These are phyloP conservation scores for Dexiosoma caninum DNA, from an alignment of 2,888 invertebrate genomes.

Conservation along the genomic window DNA sequence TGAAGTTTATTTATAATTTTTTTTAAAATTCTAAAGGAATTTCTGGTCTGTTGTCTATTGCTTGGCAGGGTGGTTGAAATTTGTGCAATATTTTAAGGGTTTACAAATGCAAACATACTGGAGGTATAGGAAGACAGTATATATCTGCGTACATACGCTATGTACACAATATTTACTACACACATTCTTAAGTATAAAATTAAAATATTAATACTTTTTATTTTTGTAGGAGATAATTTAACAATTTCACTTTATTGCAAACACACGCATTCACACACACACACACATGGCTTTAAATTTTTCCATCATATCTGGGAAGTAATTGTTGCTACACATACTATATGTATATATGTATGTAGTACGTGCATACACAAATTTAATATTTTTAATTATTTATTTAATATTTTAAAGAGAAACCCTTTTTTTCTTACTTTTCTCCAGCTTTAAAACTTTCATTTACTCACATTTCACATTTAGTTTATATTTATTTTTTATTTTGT, in stretches of 20 bases:
- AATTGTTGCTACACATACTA: no score
- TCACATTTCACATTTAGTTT: slow-evolving; percentile 47
- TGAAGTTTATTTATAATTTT: not conserved
- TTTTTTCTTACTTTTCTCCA: not conserved
- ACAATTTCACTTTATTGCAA: not conserved
- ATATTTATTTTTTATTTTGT: slow-evolving; percentile 26
- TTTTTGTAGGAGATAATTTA: not conserved
- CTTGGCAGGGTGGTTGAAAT: not conserved
- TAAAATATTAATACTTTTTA: not conserved
- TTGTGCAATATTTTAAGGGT: slow-evolving; percentile 16
- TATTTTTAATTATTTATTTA: not conserved
- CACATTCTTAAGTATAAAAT: not conserved
- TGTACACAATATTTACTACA: not conserved
- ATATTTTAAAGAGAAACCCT: not conserved
- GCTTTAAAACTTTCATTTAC: slow-evolving; percentile 13
- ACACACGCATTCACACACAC: not conserved
- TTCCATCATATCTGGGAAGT: no score
- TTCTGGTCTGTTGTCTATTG: slow-evolving; percentile 11
- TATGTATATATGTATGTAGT: not conserved
- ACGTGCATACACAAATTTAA: not conserved
- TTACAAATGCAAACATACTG: no score
- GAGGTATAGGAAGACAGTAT: no score
- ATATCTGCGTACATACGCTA: no score
- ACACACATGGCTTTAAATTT: not conserved
- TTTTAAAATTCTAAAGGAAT: slow-evolving; percentile 35